phyloP scores from a whole-genome alignment of 2,113 vertebrate genomes.

The Silurus asotus region DNA sequence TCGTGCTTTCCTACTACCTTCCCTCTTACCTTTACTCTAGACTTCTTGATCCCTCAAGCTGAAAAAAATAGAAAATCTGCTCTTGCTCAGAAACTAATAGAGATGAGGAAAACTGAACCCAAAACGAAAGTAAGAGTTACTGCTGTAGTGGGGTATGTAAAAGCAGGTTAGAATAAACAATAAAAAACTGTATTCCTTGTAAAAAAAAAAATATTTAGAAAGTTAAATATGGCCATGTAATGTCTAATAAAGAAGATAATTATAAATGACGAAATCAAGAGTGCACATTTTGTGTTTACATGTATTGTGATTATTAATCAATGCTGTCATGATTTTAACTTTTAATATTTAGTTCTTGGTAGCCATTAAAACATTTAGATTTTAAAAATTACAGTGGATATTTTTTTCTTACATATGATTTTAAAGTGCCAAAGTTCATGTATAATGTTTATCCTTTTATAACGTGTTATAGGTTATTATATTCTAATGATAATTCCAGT shows the following conservation, averaged over 20 bases:
- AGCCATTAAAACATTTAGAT: not conserved
- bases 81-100: conserved; percentile 11
- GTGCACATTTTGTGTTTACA: not conserved
- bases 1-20: no score
- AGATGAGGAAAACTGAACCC: conserved; percentile 19
- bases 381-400: not conserved
- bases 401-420: no score
- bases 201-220: not conserved
- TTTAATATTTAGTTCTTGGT: not conserved
- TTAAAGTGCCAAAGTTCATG: not conserved
- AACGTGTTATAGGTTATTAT: not conserved
- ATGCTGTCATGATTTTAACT: not conserved
- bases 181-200: accelerated
- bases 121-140: not conserved
- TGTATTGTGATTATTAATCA: not conserved
- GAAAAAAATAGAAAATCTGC: not conserved
- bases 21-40: not conserved
- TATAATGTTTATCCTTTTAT: not conserved
- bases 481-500: not conserved
- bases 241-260: not conserved
- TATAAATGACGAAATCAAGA: not conserved
- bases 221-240: not conserved
- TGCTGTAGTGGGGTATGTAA: not conserved
- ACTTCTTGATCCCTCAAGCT: conserved; percentile 45
- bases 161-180: not conserved